A percentile compares a stretch with the other conserved stretches of the same genome.
phyloP scores from a whole-genome alignment of 2,797 vertebrate genomes.

The Brachyrhaphis roseni region DNA sequence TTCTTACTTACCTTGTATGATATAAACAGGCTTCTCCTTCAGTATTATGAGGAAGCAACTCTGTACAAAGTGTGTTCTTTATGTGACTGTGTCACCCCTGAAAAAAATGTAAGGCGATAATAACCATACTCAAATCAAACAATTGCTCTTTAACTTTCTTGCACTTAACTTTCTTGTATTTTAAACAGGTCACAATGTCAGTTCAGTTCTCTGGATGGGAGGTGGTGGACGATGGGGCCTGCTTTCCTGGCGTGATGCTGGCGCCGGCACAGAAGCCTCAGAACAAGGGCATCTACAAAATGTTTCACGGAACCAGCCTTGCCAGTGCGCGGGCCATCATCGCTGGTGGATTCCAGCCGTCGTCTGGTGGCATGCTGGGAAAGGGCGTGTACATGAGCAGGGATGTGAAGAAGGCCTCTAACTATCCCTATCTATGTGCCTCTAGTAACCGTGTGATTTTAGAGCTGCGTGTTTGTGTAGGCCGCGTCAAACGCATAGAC shows the following conservation, averaged over 20 bases:
- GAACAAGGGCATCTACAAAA: constrained; percentile 66
- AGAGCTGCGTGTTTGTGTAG: constrained; percentile 63
- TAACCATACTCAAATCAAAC: background rate
- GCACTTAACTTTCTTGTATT: too few relatives aligned
- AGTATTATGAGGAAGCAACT: background rate
- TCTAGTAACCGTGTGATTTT: constrained; percentile 56
- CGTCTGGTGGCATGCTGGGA: constrained; percentile 71
- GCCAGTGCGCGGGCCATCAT: constrained; percentile 63
- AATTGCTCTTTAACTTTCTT: background rate
- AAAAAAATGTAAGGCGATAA: background rate
- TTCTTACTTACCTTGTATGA: background rate
- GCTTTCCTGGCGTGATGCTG: constrained; percentile 45
- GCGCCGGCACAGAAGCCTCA: constrained; percentile 56
- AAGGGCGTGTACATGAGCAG: constrained; percentile 79
- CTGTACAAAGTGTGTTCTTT: too few relatives aligned
- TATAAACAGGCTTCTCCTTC: background rate
- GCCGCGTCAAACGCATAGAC: constrained; percentile 76
- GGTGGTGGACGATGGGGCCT: constrained; percentile 56
- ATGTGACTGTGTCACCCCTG: background rate
- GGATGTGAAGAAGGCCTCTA: constrained; percentile 66
- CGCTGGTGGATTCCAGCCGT: constrained; percentile 67
- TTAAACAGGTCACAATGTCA: constrained; percentile 43
- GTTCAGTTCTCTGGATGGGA: constrained; percentile 66
- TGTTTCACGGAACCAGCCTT: constrained; percentile 78
- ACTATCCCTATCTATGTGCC: constrained; percentile 48